Percentiles rank a stretch among this genome's conserved stretches.
These are phyloP conservation scores for Pterocles orientalis DNA, from an alignment of 2,113 vertebrate species.

Conservation along the genomic window DNA sequence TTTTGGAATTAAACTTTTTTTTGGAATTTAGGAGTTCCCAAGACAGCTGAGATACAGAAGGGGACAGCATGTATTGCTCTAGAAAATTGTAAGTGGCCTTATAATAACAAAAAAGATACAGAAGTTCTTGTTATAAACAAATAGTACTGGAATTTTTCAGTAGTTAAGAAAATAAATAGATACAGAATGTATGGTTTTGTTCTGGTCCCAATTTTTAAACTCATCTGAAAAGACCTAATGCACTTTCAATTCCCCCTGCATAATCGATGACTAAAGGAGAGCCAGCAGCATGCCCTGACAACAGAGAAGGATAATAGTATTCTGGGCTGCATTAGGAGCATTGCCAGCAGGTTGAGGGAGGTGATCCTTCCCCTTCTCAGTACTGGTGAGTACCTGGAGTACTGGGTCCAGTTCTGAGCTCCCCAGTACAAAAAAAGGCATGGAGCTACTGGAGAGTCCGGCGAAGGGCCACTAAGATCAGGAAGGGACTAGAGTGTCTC, in stretches of 20 bases:
- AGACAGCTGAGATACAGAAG: background rate
- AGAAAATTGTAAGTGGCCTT: background rate
- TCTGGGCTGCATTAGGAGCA: background rate
- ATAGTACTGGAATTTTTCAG: background rate
- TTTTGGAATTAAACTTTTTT: background rate
- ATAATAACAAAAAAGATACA: background rate
- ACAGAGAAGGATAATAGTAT: background rate
- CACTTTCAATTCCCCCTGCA: background rate
- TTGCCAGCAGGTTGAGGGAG: background rate
- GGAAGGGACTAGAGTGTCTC: background rate
- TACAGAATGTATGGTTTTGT: background rate
- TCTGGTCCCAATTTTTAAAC: background rate
- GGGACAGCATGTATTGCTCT: background rate
- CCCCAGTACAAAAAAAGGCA: background rate
- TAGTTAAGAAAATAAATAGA: background rate
- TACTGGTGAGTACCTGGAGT: background rate
- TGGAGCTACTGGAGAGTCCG: background rate
- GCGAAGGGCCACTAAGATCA: background rate
- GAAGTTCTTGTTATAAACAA: background rate
- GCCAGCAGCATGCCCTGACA: fast-evolving
- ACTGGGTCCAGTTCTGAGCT: background rate
- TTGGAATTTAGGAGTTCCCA: background rate
- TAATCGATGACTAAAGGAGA: background rate
- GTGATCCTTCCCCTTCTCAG: background rate
- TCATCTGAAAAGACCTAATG: background rate